Conservation (phyloP, 2,888 invertebrate species). For the Anoplius nigerrimus region DNA sequence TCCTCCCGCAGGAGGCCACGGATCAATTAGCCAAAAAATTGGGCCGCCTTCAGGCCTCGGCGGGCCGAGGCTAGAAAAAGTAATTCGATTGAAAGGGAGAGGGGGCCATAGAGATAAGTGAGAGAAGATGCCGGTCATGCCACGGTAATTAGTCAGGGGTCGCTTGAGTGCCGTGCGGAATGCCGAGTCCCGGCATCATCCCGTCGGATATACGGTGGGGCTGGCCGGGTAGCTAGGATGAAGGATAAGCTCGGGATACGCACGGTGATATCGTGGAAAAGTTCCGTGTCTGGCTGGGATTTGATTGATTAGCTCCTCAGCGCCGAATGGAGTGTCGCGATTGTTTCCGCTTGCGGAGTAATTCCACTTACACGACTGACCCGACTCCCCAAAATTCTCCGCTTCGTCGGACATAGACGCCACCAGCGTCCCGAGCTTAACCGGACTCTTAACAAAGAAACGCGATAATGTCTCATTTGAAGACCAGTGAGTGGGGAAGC, state of each 20-base stretch:
- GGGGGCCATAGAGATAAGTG: conserved; percentile 69
- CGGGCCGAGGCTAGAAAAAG: conserved; percentile 69
- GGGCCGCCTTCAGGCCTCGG: conserved; percentile 54
- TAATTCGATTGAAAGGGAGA: conserved; percentile 72
- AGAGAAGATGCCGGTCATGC: conserved; percentile 74
- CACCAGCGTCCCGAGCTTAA: no score
- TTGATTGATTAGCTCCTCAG: conserved; percentile 69
- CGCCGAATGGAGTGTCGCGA: conserved; percentile 55
- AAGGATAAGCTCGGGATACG: conserved; percentile 52
- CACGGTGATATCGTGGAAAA: conserved; percentile 59
- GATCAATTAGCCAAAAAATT: conserved; percentile 71
- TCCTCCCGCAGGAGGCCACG: conserved; percentile 28
- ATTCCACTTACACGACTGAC: conserved; percentile 19
- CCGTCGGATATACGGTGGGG: conserved; percentile 32
- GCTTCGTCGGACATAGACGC: no score
- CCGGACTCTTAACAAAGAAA: no score
- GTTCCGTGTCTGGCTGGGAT: conserved; percentile 57
- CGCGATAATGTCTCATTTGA: no score
- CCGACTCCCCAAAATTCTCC: neutral
- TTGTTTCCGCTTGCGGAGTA: conserved; percentile 45
- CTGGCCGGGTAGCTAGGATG: conserved; percentile 34
- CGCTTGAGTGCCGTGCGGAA: conserved; percentile 61
- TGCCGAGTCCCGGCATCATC: conserved; percentile 55
- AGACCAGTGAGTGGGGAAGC: no score
- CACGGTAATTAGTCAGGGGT: conserved; percentile 73